phyloP scores from a whole-genome alignment of 92 coral and sea anemone genomes.

The Phenganax stokvisi region DNA sequence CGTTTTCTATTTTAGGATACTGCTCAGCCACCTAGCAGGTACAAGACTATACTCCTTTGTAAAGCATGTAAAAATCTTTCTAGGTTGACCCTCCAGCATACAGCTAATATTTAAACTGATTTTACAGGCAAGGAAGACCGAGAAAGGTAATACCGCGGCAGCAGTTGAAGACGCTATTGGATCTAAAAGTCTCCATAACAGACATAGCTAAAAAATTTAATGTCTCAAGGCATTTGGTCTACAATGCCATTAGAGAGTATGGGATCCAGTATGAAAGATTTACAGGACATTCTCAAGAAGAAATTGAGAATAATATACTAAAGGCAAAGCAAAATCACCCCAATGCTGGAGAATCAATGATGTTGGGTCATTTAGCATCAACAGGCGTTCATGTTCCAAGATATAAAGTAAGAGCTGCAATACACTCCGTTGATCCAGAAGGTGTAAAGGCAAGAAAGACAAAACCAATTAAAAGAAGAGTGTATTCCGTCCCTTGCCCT shows the following conservation, averaged over 20 bases:
- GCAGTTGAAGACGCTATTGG: slow-evolving; percentile 31
- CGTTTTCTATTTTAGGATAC: too few relatives aligned
- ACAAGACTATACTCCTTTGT: too few relatives aligned
- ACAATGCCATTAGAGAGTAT: slow-evolving; percentile 39
- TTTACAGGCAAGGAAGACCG: slow-evolving; percentile 36
- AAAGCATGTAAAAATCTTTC: too few relatives aligned
- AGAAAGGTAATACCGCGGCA: slow-evolving; percentile 35
- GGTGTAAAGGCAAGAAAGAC: slow-evolving; percentile 37
- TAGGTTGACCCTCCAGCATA: too few relatives aligned
- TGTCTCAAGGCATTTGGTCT: slow-evolving; percentile 43
- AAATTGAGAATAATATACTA: slow-evolving; percentile 19
- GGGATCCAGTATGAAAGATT: neutral
- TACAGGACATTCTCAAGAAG: slow-evolving; percentile 7
- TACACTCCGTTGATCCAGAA: slow-evolving; percentile 38
- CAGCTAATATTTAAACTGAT: too few relatives aligned
- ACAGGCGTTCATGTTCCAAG: slow-evolving; percentile 28
- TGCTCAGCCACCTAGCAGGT: too few relatives aligned
- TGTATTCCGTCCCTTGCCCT: slow-evolving; percentile 51
- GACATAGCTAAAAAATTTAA: slow-evolving; percentile 23
- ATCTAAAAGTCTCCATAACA: slow-evolving; percentile 36
- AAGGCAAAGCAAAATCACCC: slow-evolving; percentile 18
- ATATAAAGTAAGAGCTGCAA: slow-evolving; percentile 27
- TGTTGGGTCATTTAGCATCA: neutral
- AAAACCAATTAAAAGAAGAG: slow-evolving; percentile 38
- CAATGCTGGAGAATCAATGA: slow-evolving; percentile 23